Evolutionary conservation across 1,140 invertebrate species (phyloP), one percentile per base, ranked within the genome.

Genomic region (Magallana gigas): DNA sequence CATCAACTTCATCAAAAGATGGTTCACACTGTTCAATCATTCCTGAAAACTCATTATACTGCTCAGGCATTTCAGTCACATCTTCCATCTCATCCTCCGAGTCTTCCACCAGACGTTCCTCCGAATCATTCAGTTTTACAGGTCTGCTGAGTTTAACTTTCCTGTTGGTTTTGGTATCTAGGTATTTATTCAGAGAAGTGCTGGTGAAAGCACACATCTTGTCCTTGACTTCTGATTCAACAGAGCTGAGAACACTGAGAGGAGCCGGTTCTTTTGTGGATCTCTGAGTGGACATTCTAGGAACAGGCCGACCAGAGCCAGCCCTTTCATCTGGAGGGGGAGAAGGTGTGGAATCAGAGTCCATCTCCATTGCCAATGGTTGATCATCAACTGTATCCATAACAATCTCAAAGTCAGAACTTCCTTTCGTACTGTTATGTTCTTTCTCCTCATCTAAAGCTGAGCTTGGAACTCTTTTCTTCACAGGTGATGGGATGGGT

Each of bases 1-100:
- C 93, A 88, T 93, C 92, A 60, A 94, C 87, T 85, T 93, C 92
- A 89, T 93, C 93, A 91, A 94, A 92, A 85, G 93, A 93, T 56
- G 93, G 93, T 64, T 93, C 92, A 87, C 87, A 89, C 58, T 90
- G 90, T 18, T 85, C 84, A 57, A 89, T 84, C 14, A 85, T 81
- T 57, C 60, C 80, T 59, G 76, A 83, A 2, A 89, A 60, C 62
- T 87, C 88, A 82, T 71, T 83, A 6, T 59, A 36, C n/a, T 71
- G 23, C 2, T 83, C 80, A 36, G 36, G 62, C 71, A 57, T 85
- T 85, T 23, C 82, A 57, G 9, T 85, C 86, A 4, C 60, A 59
- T 58, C 84, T 71, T 60, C 68, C 58, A 58, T 85, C 29, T 85
- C 83, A 48, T 88, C 83, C 11, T 57, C 81, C 16, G 29, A 57